Base-by-base conservation (phyloP, 2,797 vertebrate genomes). In the Pelobates cultripes region DNA sequence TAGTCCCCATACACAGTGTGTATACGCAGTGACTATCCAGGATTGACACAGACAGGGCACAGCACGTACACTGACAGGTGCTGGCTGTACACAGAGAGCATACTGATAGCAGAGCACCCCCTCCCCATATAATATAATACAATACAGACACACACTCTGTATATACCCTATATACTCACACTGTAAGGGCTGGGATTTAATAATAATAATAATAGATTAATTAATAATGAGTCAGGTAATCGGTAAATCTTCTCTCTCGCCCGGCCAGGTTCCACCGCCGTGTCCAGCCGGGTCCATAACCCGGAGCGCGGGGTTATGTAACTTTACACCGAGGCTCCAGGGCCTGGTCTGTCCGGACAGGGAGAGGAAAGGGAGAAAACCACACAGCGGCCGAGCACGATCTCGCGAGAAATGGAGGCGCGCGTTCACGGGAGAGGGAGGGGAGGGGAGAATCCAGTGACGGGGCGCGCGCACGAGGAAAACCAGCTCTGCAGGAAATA, bases 291-390 rank as follows among this genome's bases (percentile, higher is more conserved):
- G 44, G 63, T 77, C 75, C 75, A 77, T 77, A 69, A 77, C 67
- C 75, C 63, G 41, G 14, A 17, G 66, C 40, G 68, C 61, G 79
- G 84, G 40, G 84, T 51, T 77, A 81, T 75, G 67, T 61, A 70
- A 69, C 75, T 77, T 9, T 17, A 77, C 69, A 28, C 84, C 17
- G 67, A 77, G 80, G 77, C 75, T 75, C 83, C 28, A 71, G 75
- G 80, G 84, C 86, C 84, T 77, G 60, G 13, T 66, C 41, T 43
- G 40, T 55, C 61, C 68, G 63, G 78, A 14, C 63, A 53, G 28
- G 28, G 28, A 28, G 2, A 28, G 28, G 28, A 28, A 28, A 2
- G 2, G 28, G 28, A 28, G 28, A 28, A 28, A 28, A 28, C 28
- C 28, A 28, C 1, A 28, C 28, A 28, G 28, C 28, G 28, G 28